Conservation (phyloP, 2,113 vertebrate genomes). For the Muntiacus muntjak region DNA sequence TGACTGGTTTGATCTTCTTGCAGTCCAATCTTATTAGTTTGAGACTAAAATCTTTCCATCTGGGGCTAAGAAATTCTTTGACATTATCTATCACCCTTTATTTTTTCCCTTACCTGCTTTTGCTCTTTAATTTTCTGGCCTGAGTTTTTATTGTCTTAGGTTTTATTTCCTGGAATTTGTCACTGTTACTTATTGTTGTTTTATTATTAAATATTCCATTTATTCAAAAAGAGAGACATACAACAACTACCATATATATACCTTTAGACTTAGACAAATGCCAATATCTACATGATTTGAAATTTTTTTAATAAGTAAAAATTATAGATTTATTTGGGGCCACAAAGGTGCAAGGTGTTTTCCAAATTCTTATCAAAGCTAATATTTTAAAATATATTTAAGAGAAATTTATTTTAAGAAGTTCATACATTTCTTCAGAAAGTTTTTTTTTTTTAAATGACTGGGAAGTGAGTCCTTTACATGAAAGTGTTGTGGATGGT, state of each 20-base stretch:
- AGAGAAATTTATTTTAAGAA: neutral
- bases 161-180: neutral
- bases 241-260: neutral
- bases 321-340: neutral
- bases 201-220: neutral
- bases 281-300: neutral
- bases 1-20: neutral
- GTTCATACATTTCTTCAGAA: neutral
- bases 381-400: neutral
- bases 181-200: neutral
- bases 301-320: neutral
- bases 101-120: neutral
- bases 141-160: neutral
- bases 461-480: neutral
- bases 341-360: neutral
- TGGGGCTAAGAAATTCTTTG: neutral
- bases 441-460: neutral
- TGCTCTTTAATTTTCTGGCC: neutral
- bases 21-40: neutral
- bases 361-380: neutral
- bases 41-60: neutral
- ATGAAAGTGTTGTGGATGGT: neutral
- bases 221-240: neutral
- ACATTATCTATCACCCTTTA: neutral
- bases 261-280: neutral